These are phyloP conservation scores for Mus spicilegus DNA, from an alignment of 2,113 vertebrate genomes.

Conservation along the genomic window DNA sequence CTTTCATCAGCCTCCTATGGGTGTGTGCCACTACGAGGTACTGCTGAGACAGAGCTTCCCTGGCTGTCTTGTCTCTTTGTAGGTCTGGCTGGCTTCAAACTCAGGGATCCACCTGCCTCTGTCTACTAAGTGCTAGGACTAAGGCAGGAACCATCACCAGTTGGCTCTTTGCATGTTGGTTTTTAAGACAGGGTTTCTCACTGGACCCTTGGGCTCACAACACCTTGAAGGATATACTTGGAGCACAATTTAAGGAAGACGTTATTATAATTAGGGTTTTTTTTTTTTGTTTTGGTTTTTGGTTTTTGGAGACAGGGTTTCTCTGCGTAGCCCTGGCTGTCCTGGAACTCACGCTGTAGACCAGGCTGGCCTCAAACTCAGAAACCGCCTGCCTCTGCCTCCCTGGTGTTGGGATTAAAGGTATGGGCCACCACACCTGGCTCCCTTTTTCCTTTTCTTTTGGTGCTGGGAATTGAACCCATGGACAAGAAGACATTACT, in stretches of 20 bases:
- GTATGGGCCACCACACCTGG: too few species aligned
- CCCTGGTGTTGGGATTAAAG: too few species aligned
- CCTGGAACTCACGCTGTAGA: too few species aligned
- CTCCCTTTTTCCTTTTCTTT: not conserved
- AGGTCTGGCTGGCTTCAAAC: not conserved
- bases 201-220: not conserved
- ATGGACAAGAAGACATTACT: not conserved
- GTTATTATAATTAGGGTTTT: not conserved
- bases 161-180: not conserved
- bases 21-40: not conserved
- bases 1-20: not conserved
- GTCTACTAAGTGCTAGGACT: not conserved
- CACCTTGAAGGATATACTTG: not conserved
- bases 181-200: not conserved
- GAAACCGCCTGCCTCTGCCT: too few species aligned
- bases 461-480: not conserved
- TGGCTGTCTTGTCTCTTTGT: not conserved
- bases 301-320: too few species aligned
- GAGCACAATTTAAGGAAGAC: constrained; percentile 13
- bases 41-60: not conserved
- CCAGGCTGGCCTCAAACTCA: too few species aligned
- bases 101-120: not conserved
- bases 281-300: too few species aligned
- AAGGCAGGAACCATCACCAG: not conserved
- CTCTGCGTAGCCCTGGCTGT: too few species aligned